These are phyloP conservation scores for Schizopygopsis malacanthus DNA, from an alignment of 2,797 vertebrate species.

Conservation along the genomic window DNA sequence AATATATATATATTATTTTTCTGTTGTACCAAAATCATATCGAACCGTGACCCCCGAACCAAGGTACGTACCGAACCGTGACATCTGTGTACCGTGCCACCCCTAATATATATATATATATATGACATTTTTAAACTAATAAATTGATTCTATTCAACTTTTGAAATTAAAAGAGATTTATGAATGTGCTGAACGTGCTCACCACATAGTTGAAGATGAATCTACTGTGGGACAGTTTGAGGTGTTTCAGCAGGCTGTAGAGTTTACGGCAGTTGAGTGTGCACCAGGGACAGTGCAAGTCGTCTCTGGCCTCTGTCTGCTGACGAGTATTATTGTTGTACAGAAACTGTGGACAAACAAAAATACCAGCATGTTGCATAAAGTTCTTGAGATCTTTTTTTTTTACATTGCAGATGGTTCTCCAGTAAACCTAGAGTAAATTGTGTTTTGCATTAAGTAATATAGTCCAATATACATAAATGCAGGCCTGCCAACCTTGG, in stretches of 20 bases:
- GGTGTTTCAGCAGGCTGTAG: conserved; percentile 98
- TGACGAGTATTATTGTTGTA: conserved; percentile 98
- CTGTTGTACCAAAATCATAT: too few species aligned
- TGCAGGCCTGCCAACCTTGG: too few species aligned
- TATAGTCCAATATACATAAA: too few species aligned
- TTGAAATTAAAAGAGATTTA: neutral
- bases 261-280: conserved; percentile 97
- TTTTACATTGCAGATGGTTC: neutral
- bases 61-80: too few species aligned
- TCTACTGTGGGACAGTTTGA: conserved; percentile 97
- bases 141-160: neutral
- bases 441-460: neutral
- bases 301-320: conserved; percentile 96
- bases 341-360: conserved; percentile 81
- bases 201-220: conserved; percentile 99
- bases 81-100: too few species aligned
- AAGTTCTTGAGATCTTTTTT: neutral
- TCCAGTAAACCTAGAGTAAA: neutral
- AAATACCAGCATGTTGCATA: neutral
- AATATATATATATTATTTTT: too few species aligned
- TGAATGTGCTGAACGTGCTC: conserved; percentile 62
- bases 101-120: neutral
- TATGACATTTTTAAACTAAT: neutral
- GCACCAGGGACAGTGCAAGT: conserved; percentile 98
- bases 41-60: too few species aligned